A percentile compares a stretch with the other conserved stretches of the same genome.
Conservation (phyloP, 2,888 invertebrate species). For the Tenodera sinensis region DNA sequence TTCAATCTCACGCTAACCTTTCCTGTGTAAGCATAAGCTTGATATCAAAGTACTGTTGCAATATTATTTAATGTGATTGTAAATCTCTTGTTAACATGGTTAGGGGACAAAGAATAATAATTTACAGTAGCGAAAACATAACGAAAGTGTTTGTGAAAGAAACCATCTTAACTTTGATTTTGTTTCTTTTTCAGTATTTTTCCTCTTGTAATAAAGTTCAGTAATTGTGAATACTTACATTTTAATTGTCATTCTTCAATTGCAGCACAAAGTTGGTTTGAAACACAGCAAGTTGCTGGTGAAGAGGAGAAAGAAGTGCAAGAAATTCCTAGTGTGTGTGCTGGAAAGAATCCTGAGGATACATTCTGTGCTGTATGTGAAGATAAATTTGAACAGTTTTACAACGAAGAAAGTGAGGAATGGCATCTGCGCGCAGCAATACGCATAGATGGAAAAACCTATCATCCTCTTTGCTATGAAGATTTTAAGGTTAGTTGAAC, state of each 20-base stretch:
- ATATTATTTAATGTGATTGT: no score
- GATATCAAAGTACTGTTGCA: no score
- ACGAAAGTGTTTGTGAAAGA: no score
- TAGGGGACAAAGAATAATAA: no score
- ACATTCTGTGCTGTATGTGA: slow-evolving; percentile 83
- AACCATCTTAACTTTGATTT: no score
- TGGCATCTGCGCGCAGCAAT: slow-evolving; percentile 91
- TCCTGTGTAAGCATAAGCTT: no score
- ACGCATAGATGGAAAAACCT: slow-evolving; percentile 69
- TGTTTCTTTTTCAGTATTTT: no score
- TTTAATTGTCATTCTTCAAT: background rate
- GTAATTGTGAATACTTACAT: no score
- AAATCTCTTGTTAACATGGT: no score
- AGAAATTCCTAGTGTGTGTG: slow-evolving; percentile 67
- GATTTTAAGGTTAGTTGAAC: slow-evolving; percentile 65
- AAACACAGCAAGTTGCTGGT: slow-evolving; percentile 62
- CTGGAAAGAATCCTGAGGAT: slow-evolving; percentile 60
- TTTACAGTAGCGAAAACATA: no score
- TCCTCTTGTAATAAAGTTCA: no score
- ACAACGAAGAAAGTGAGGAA: slow-evolving; percentile 94
- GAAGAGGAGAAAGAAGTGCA: slow-evolving; percentile 57
- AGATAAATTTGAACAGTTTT: slow-evolving; percentile 92
- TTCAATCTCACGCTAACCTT: no score
- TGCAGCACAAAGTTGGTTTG: slow-evolving; percentile 84
- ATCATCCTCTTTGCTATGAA: slow-evolving; percentile 87